These are phyloP conservation scores for Margaritifera margaritifera DNA, from an alignment of 2,888 invertebrate genomes.

Conservation along the genomic window DNA sequence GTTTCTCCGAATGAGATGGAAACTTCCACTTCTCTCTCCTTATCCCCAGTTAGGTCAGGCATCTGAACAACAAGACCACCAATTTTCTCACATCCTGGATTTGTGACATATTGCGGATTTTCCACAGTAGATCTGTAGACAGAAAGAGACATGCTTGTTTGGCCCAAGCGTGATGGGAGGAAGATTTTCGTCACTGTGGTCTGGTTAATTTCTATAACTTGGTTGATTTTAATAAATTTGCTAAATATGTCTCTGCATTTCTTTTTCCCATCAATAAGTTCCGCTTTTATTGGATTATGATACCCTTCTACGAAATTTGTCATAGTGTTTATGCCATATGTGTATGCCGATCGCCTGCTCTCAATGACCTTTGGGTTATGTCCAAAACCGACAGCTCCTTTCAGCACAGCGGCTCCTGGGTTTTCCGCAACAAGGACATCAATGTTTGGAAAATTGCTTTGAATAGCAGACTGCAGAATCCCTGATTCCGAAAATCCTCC, in stretches of 20 bases:
- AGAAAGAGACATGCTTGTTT: background rate
- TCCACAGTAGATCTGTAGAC: conserved; percentile 7
- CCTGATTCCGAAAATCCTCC: conserved; percentile 19
- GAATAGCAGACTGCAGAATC: conserved; percentile 7
- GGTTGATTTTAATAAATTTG: conserved; percentile 2
- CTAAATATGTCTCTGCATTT: background rate
- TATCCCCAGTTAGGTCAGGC: conserved; percentile 5
- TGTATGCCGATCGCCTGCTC: conserved; percentile 2
- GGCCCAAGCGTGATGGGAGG: background rate
- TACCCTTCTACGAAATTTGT: background rate
- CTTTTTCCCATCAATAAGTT: background rate
- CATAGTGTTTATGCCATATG: background rate
- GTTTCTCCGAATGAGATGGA: conserved; percentile 9
- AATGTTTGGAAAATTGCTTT: background rate
- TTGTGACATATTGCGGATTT: conserved; percentile 8
- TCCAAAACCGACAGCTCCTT: conserved; percentile 12
- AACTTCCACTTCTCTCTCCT: background rate
- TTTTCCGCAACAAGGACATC: conserved; percentile 4
- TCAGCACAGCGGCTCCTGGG: conserved; percentile 10
- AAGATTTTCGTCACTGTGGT: background rate
- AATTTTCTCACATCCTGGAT: conserved; percentile 5
- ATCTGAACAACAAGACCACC: conserved; percentile 4
- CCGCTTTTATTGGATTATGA: background rate
- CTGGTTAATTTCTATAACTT: conserved; percentile 5
- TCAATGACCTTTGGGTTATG: conserved; percentile 4